These are phyloP conservation scores for Nephrocerus scutellatus DNA, from an alignment of 2,888 invertebrate genomes.

Conservation along the genomic window DNA sequence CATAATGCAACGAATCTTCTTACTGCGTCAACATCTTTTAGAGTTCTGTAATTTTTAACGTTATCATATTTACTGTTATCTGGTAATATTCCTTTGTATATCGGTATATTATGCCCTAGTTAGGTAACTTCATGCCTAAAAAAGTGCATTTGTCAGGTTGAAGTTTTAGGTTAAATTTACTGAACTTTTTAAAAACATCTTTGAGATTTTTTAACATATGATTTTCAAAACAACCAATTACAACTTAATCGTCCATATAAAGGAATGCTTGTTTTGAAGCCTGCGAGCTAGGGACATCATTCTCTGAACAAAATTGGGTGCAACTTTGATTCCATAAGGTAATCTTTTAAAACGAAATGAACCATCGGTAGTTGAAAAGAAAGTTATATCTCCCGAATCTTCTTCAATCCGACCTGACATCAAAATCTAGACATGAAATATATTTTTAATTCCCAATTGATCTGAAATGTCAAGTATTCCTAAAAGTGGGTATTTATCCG, in stretches of 20 bases:
- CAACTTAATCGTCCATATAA: constrained; percentile 14
- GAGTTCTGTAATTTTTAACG: constrained; percentile 8
- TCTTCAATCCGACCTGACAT: constrained; percentile 2
- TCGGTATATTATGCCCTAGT: constrained; percentile 13
- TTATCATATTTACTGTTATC: constrained; percentile 11
- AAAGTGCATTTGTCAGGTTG: no score
- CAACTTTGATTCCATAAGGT: constrained; percentile 3
- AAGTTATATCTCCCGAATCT: constrained; percentile 9
- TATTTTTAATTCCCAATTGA: constrained; percentile 5
- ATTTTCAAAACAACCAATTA: constrained; percentile 10
- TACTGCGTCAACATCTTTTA: constrained; percentile 9
- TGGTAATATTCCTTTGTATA: constrained; percentile 11
- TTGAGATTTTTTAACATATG: constrained; percentile 14
- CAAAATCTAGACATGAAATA: constrained; percentile 7
- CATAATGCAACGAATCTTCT: constrained; percentile 14
- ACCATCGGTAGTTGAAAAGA: constrained; percentile 9
- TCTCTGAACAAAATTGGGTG: constrained; percentile 10
- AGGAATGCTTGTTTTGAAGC: constrained; percentile 7
- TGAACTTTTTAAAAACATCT: constrained; percentile 9
- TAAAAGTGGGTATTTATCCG: no score
- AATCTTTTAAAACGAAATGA: neutral
- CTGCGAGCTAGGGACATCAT: constrained; percentile 14
- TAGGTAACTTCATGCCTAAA: constrained; percentile 11
- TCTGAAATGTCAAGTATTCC: no score
- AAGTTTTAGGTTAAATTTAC: no score